Conservation (phyloP, 2,797 vertebrate genomes). For the Sebastes minor region DNA sequence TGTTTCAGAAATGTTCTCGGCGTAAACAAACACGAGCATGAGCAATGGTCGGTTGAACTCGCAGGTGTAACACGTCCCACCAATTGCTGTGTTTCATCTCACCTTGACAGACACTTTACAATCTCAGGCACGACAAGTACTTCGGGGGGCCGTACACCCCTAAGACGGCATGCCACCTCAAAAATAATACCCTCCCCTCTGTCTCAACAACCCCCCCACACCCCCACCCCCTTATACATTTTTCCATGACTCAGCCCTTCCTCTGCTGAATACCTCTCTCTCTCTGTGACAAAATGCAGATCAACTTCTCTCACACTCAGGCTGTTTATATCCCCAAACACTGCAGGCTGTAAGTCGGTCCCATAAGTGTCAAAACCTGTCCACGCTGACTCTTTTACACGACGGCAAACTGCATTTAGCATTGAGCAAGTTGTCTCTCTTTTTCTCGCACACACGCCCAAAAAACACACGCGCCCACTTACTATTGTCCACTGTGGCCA, state of each 20-base stretch:
- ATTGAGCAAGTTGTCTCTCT: conserved; percentile 49
- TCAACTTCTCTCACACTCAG: conserved; percentile 70
- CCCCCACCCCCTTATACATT: conserved; percentile 21
- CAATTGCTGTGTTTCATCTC: conserved; percentile 60
- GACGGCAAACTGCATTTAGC: conserved; percentile 63
- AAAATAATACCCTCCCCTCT: conserved; percentile 64
- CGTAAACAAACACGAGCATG: conserved; percentile 26
- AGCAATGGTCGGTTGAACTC: background rate
- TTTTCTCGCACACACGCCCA: conserved; percentile 33
- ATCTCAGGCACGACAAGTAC: conserved; percentile 70
- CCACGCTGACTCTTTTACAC: conserved; percentile 64
- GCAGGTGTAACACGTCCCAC: conserved; percentile 66
- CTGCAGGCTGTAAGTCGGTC: conserved; percentile 63
- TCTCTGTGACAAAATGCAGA: conserved; percentile 77
- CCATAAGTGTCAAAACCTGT: conserved; percentile 75
- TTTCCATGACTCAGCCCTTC: conserved; percentile 79
- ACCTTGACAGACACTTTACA: conserved; percentile 75
- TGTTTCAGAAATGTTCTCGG: conserved; percentile 18
- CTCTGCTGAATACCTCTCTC: conserved; percentile 62
- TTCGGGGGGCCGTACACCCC: conserved; percentile 41
- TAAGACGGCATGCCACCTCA: conserved; percentile 60
- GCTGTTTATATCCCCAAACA: conserved; percentile 75
- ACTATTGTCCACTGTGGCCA: conserved; percentile 71
- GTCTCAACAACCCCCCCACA: conserved; percentile 32
- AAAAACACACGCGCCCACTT: conserved; percentile 63